These are phyloP conservation scores for Apostichopus leukothele DNA, from an alignment of 53 echinoderm and acorn worm species.

Conservation along the genomic window DNA sequence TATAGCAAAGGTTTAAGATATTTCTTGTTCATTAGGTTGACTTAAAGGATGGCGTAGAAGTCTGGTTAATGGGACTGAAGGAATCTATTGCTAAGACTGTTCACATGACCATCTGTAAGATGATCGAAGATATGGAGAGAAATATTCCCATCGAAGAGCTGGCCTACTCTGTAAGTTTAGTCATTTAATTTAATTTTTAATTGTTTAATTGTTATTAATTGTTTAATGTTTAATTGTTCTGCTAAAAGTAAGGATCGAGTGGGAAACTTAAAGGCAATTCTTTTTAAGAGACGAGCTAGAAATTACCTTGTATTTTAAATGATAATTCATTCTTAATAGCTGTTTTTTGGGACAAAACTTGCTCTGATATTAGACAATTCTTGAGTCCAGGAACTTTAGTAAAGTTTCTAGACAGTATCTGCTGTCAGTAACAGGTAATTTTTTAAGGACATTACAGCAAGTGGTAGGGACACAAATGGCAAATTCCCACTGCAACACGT, in stretches of 20 bases:
- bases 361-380: too few species aligned
- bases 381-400: background rate
- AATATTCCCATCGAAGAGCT: slow-evolving; percentile 83
- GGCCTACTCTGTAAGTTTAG: slow-evolving; percentile 71
- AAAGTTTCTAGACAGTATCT: background rate
- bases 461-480: too few species aligned
- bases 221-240: background rate
- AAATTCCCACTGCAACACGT: too few species aligned
- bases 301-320: too few species aligned
- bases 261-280: too few species aligned
- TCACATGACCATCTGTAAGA: slow-evolving; percentile 71
- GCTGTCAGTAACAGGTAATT: too few species aligned
- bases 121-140: slow-evolving; percentile 85
- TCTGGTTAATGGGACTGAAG: slow-evolving; percentile 88
- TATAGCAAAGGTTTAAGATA: background rate
- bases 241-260: too few species aligned
- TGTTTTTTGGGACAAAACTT: too few species aligned
- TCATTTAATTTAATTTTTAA: background rate
- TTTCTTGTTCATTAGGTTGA: slow-evolving; percentile 55
- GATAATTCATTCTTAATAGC: too few species aligned
- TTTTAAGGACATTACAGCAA: too few species aligned
- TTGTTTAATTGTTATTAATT: background rate
- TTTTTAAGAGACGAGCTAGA: too few species aligned
- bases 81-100: slow-evolving; percentile 89
- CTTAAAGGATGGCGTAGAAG: slow-evolving; percentile 90